These are phyloP conservation scores for Aphyosemion australe DNA, from an alignment of 2,113 vertebrate genomes.

Conservation along the genomic window DNA sequence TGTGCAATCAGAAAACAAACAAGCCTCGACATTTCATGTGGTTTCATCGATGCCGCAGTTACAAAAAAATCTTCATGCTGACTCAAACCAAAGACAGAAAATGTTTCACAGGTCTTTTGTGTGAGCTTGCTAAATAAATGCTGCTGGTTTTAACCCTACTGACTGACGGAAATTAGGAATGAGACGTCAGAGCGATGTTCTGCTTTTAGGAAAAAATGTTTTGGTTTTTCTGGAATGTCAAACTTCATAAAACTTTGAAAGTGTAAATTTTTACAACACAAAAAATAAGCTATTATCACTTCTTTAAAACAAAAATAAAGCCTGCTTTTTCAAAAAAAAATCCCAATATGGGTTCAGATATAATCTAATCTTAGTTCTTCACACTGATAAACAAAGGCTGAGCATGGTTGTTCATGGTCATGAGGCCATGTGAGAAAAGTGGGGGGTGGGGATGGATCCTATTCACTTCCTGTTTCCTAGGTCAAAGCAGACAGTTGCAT, in stretches of 20 bases:
- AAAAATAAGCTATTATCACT: not conserved
- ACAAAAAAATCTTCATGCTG: slow-evolving; percentile 21
- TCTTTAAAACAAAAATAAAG: not conserved
- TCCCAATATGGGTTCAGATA: not conserved
- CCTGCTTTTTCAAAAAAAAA: not conserved
- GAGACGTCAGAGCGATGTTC: not conserved
- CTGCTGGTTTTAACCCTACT: not conserved
- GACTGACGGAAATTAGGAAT: not conserved
- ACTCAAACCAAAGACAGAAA: slow-evolving; percentile 35
- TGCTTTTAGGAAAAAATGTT: not conserved
- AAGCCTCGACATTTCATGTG: slow-evolving; percentile 49
- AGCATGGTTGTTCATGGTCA: slow-evolving; percentile 17
- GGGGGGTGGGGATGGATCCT: not conserved
- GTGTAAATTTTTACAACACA: not conserved
- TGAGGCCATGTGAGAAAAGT: slow-evolving; percentile 2
- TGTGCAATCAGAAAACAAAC: slow-evolving; percentile 37
- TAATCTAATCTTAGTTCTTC: not conserved
- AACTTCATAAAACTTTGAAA: not conserved
- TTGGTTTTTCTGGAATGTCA: not conserved
- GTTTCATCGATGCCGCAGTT: slow-evolving; percentile 12
- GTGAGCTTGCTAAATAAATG: slow-evolving; percentile 14
- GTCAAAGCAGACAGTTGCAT: slow-evolving; percentile 23
- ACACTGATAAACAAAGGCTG: slow-evolving; percentile 13
- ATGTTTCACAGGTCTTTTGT: slow-evolving; percentile 7
- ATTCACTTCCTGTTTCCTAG: slow-evolving; percentile 46